phyloP scores from a whole-genome alignment of 2,888 invertebrate species.

The Drosophila siamana region DNA sequence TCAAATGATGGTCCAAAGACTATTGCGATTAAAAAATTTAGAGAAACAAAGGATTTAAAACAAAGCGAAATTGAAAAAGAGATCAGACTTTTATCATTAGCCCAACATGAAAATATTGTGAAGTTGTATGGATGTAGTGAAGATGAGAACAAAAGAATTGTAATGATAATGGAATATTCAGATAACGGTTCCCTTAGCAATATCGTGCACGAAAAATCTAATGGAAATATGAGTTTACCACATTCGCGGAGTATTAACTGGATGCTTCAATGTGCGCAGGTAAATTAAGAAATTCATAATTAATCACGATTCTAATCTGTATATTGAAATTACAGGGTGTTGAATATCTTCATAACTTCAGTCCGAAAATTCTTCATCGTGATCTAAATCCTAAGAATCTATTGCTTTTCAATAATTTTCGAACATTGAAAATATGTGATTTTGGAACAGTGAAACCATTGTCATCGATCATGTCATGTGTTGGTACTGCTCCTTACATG shows the following conservation, averaged over 20 bases:
- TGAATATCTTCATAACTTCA: background rate
- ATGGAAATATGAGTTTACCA: background rate
- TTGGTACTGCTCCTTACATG: constrained; percentile 1
- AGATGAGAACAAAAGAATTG: background rate
- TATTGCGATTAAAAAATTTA: constrained; percentile 3
- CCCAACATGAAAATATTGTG: constrained; percentile 15
- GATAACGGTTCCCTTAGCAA: constrained; percentile 17
- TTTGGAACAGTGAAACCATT: constrained; percentile 15
- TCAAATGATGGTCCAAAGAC: background rate
- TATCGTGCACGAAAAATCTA: background rate
- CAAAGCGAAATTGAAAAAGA: constrained; percentile 9
- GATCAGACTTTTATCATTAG: background rate
- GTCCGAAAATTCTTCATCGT: constrained; percentile 1
- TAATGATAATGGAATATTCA: constrained; percentile 24
- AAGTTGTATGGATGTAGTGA: background rate
- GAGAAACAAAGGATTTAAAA: too few species aligned
- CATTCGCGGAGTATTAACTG: background rate
- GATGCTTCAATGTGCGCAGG: constrained; percentile 29
- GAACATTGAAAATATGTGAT: constrained; percentile 22
- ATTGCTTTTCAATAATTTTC: constrained; percentile 5
- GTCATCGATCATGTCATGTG: background rate
- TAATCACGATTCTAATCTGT: background rate
- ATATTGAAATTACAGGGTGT: constrained; percentile 13
- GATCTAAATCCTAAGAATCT: constrained; percentile 30
- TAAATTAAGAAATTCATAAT: background rate